Evolutionary conservation across 2,113 vertebrate genomes (phyloP), one percentile per base, ranked within the genome.

Genomic region (Hyperopisus bebe): DNA sequence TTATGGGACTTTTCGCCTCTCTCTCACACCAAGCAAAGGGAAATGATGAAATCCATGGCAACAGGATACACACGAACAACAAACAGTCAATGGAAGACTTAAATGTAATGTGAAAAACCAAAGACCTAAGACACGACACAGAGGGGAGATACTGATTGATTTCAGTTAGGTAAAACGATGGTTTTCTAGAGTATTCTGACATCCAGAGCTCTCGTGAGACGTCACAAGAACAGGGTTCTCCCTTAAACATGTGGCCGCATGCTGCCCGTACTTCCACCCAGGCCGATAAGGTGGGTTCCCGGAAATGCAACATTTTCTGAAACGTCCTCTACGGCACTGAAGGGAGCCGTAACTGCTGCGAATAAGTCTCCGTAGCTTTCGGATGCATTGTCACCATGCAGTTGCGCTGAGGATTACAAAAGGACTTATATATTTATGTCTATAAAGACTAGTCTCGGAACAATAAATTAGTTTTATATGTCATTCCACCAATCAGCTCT

Each of bases 41-140:
- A 88, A 44, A 88, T 88, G 87, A 88, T 88, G 87, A 88, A 88
- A 88, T 88, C 53, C 21, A 88, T 66, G 48, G 87, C 39, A 88
- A 88, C 31, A 44, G 44, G 19, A n/a, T n/a, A 66, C 21, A 44
- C 39, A 66, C 2, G 21, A 44, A 39, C 31, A 66, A 55, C 87
- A 88, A 88, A 88, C 85, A 50, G n/a, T 17, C n/a, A 55, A 53
- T 2, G 11, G 1, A 87, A 87, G 27, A 87, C 47, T 5, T 39
- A 87, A 87, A 87, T 53, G 47, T 53, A 35, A 53, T 53, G 31
- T 53, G 50, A 87, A 47, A 70, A 21, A 47, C 50, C 85, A 31
- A 87, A 39, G 48, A 53, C 3, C 24, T 27, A 27, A 53, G 13
- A 42, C 19, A 44, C 9, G 77, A 48, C 47, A 15, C n/a, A 31